Evolutionary conservation across 2,797 vertebrate genomes (phyloP), one percentile per base, ranked within the genome.

Genomic region (Enteromius anoplus): DNA sequence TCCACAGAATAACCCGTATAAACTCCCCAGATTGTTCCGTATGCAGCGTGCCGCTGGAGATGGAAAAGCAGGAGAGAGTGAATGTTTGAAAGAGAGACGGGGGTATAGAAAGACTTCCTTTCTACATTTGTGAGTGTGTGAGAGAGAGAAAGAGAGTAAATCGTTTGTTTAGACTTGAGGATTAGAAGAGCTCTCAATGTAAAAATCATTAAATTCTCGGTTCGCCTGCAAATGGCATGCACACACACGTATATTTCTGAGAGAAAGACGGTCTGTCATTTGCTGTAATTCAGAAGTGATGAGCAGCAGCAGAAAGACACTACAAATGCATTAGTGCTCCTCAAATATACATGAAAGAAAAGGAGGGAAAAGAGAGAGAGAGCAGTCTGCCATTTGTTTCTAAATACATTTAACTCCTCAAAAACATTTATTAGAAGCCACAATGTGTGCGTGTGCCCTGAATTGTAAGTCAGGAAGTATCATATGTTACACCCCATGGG

Each of bases 281-380:
- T 62, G 29, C 65, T 71, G 75, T 40, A 71, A 69, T 78, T 53
- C 37, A 66, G 55, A 82, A 72, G 55, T 68, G 75, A 84, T 65
- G 64, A 53, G 62, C 58, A 40, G 68, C 34, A 75, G 69, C 69
- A 82, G 70, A 66, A 78, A 75, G 64, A 84, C 85, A 87, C 73
- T 76, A 55, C 62, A 87, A 87, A 86, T 84, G 76, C 86, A 87
- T 87, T 87, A 87, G 82, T 55, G 70, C 79, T 86, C 12, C 68
- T 87, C 75, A 84, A 87, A 87, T 84, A 87, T 86, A 84, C 70
- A 87, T 84, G 75, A 81, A 55, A 23, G 73, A 55, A 45, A 62
- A 42, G 42, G 2, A 19, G 3, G 15, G 34, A 9, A 81, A 8
- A 55, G 34, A 47, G 26, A 62, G 51, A 75, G 51, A 26, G 45